These are phyloP conservation scores for Amyelois transitella DNA, from an alignment of 1,140 invertebrate species.

Conservation along the genomic window DNA sequence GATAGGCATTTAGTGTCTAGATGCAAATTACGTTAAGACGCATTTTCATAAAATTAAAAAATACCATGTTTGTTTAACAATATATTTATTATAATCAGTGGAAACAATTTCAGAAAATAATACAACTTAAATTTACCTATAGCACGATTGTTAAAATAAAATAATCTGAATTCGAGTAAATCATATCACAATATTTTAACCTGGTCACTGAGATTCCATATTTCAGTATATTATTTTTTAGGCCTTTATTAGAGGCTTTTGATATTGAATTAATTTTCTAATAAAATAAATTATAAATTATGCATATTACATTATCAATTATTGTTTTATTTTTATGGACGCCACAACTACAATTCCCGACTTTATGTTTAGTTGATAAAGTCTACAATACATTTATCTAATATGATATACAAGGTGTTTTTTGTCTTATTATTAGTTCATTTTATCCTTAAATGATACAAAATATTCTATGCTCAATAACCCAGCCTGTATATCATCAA, in stretches of 20 bases:
- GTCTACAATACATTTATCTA: slow-evolving; percentile 1
- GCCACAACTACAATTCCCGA: slow-evolving; percentile 13
- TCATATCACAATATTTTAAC: slow-evolving; percentile 3
- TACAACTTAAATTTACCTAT: slow-evolving; percentile 12
- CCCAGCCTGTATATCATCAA: too few relatives aligned
- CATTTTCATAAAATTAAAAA: background rate
- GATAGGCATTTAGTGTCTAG: too few relatives aligned
- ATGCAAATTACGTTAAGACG: too few relatives aligned
- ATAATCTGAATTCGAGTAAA: background rate
- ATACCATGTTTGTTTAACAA: slow-evolving; percentile 19
- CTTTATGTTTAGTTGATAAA: background rate
- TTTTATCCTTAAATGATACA: background rate
- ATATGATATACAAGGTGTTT: slow-evolving; percentile 18
- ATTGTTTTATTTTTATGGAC: slow-evolving; percentile 6
- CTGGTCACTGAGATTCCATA: background rate
- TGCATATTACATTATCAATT: slow-evolving; percentile 4
- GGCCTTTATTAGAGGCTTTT: background rate
- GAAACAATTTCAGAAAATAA: slow-evolving; percentile 31
- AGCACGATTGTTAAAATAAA: slow-evolving; percentile 12
- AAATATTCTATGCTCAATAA: too few relatives aligned
- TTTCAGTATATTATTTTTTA: background rate
- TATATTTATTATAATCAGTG: slow-evolving; percentile 13
- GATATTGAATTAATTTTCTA: background rate
- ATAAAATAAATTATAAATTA: slow-evolving; percentile 1
- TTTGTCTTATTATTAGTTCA: background rate